Evolutionary conservation across 2,113 vertebrate genomes (phyloP), one percentile per base, ranked within the genome.

Genomic region (Crotophaga sulcirostris): DNA sequence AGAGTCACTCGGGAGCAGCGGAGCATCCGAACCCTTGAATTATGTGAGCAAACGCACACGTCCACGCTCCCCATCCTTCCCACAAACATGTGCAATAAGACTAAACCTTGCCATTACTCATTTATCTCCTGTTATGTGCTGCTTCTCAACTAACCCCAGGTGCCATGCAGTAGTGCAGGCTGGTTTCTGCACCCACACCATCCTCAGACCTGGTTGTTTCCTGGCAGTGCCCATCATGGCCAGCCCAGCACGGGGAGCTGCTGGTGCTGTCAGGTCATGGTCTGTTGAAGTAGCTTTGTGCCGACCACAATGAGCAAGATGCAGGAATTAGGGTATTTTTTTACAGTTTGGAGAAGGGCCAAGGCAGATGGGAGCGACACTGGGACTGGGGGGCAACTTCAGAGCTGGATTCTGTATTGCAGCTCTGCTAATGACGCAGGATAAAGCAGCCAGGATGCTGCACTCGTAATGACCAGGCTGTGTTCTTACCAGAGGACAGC

Each of bases 211-310:
- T 21, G 85, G 24, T 33, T 73, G 47, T 55, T 67, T 49, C 40
- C 59, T 4, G 6, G 59, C 13, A 36, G 23, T 12, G 13, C 44
- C 62, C 55, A 11, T 26, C 67, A 54, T 1, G 1, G 36, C 33
- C 66, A 15, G 38, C 0, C 1, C 52, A 47, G 63, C 55, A n/a
- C 36, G 13, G 66, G 63, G 40, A 51, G 33, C 60, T 89, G 59
- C 31, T 0, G 3, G 54, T 0, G 1, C 34, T 73, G 54, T 26
- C 47, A 68, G 47, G 4, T 42, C 55, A 12, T 20, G 17, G 1
- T 24, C 55, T 68, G 31, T 25, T 42, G 67, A 55, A 74, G 84
- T 44, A 84, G 44, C 55, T 60, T 8, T 7, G 34, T 26, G 54
- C 23, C 2, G 1, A 25, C 26, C 38, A 34, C 64, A 47, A 5